Evolutionary conservation across 2,888 invertebrate genomes (phyloP), one percentile per base, ranked within the genome.

Genomic region (Maniola hyperantus): DNA sequence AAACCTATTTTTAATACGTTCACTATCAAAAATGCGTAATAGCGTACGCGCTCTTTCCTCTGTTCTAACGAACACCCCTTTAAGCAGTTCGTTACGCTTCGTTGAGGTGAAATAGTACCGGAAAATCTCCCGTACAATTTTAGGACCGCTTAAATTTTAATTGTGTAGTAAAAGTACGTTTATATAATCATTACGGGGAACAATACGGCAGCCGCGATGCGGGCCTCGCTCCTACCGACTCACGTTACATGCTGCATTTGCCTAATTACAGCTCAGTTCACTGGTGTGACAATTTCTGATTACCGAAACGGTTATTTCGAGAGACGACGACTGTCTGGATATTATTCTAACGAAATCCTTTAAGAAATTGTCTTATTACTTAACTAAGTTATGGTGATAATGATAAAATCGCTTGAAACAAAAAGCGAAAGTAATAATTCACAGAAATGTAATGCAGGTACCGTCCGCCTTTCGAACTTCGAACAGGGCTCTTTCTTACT

Each of bases 101-200:
- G 84, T 83, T 78, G 78, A 82, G 79, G 83, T 84, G 82, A 85
- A 86, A 84, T 86, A 88, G 82, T 83, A 85, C 82, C 78, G 81
- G 82, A 81, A 80, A 85, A 84, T 83, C 81, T 83, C 81, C 80
- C 79, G 77, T 83, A 84, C 81, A 84, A 87, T 89, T 92, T 90
- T 85, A 89, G 84, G 85, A 85, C 83, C 87, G 83, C 83, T 92
- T 91, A 87, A 88, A 90, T 87, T 92, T 92, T 90, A 90, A 92
- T 87, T 87, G 89, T 84, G 84, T 84, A 83, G 85, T 93, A 89
- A 92, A 91, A 90, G 87, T 86, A 86, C 84, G 85, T 85, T 90
- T 90, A 88, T 89, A 88, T 86, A 88, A 90, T 89, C 83, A 88
- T 92, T 89, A 89, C 82, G 83, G 80, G 82, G 83, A 87, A 89